Conservation (phyloP, 2,797 vertebrate genomes). For the Phrynocephalus forsythii region DNA sequence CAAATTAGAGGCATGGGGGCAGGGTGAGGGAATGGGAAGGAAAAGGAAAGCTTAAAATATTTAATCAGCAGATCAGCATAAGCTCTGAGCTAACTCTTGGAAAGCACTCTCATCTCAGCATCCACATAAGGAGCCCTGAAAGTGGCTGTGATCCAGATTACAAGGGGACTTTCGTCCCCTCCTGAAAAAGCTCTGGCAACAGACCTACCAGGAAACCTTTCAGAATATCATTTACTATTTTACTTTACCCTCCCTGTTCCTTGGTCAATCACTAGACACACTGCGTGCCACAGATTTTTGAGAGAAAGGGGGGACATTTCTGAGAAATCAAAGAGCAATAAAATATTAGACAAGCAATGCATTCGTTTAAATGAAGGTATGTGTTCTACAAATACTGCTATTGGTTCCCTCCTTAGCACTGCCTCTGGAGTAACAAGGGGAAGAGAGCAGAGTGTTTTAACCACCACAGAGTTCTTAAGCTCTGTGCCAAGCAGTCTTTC, state of each 20-base stretch:
- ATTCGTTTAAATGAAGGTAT: constrained; percentile 62
- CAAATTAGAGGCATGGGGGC: constrained; percentile 53
- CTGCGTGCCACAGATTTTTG: constrained; percentile 54
- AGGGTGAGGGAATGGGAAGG: background rate
- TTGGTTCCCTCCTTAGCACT: constrained; percentile 65
- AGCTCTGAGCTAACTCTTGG: constrained; percentile 59
- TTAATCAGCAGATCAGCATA: constrained; percentile 69
- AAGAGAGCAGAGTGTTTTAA: constrained; percentile 75
- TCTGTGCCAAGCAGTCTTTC: constrained; percentile 75
- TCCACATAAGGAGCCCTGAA: constrained; percentile 60
- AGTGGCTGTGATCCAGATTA: constrained; percentile 68
- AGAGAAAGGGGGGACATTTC: constrained; percentile 25
- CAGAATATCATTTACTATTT: constrained; percentile 77
- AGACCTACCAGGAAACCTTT: constrained; percentile 75
- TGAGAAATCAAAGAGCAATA: constrained; percentile 62
- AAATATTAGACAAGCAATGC: constrained; percentile 48
- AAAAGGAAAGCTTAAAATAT: constrained; percentile 73
- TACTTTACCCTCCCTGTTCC: constrained; percentile 67
- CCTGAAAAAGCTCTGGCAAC: constrained; percentile 64
- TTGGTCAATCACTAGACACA: constrained; percentile 73
- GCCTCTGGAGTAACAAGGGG: constrained; percentile 78
- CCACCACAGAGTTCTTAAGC: constrained; percentile 71
- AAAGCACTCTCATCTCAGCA: constrained; percentile 58
- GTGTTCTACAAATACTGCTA: constrained; percentile 63
- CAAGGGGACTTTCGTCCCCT: constrained; percentile 60